Base-by-base conservation (phyloP, 2,113 vertebrate species). In the Peucedramus taeniatus region DNA sequence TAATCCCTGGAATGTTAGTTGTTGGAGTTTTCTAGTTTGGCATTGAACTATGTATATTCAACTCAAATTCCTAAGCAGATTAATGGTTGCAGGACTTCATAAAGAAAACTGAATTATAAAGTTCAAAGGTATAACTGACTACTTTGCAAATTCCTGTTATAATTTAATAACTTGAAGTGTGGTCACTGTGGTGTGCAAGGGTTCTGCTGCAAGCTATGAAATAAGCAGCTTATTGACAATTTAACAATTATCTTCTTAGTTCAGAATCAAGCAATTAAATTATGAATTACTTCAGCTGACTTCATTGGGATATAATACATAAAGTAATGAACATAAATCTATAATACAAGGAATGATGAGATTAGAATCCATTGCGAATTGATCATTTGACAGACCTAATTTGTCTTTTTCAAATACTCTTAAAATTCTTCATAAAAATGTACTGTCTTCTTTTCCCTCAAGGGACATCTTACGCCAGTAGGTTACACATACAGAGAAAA, bases 201-300 rank as follows among this genome's bases (percentile, higher is more conserved):
- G 31, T 83, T 94, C 47, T 11, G 1, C 60, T 93, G 42, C 17
- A 89, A 66, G 49, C 65, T 84, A 37, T 42, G 35, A 89, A 94
- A 85, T 91, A 71, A 94, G 35, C 39, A 71, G 30, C 9, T 91
- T 94, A 87, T 80, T 95, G 75, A 83, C 44, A 87, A 72, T 89
- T 89, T 89, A 61, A n/a, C 83, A 64, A 79, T 81, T 89, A 89
- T 51, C 49, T 89, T 59, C 23, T 56, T 50, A 49, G 20, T 89
- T 90, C 74, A 82, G 40, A 79, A 79, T 31, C 15, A 87, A 65
- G 20, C 20, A 94, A 84, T 84, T 95, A 71, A 31, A 75, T 93
- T 89, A 50, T 71, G 17, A 91, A 44, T 2, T 0, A 61, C 37
- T 91, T 78, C 31, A 84, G 44, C 22, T 61, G n/a, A 57, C 23